Conservation (phyloP, 2,888 invertebrate genomes). For the Torymus aiolomorphi region DNA sequence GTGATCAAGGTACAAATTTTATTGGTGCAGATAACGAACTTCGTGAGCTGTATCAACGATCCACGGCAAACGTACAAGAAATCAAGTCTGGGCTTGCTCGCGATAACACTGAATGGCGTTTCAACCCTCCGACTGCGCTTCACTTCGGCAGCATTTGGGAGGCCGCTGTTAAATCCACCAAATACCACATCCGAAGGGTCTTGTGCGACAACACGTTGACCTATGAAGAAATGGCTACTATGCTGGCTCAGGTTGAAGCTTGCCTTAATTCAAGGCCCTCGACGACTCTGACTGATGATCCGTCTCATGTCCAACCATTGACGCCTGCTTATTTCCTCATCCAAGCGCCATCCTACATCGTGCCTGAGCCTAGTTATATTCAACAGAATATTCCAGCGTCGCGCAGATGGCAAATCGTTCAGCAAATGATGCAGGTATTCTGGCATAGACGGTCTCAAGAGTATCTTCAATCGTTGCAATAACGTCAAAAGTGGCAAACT, state of each 20-base stretch:
- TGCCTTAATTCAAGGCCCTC: too few relatives aligned
- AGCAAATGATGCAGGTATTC: not conserved
- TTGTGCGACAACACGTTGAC: not conserved
- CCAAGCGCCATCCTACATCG: not conserved
- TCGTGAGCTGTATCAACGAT: too few relatives aligned
- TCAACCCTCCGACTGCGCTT: not conserved
- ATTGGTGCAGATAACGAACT: too few relatives aligned
- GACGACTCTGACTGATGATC: not conserved
- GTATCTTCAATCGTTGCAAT: not conserved
- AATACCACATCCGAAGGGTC: not conserved
- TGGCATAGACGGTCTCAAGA: not conserved
- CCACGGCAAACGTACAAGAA: not conserved
- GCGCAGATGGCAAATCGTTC: not conserved
- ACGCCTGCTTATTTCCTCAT: not conserved
- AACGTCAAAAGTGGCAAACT: not conserved
- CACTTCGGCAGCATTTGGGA: not conserved
- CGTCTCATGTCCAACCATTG: not conserved
- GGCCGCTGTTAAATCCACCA: not conserved
- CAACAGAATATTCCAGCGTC: not conserved
- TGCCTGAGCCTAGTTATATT: not conserved
- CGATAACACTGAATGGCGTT: not conserved
- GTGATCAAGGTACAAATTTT: too few relatives aligned
- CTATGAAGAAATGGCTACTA: too few relatives aligned
- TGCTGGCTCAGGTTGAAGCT: too few relatives aligned
- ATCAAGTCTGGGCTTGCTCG: not conserved